Evolutionary conservation across 2,888 invertebrate species (phyloP).

Genomic region (Girardia tigrina): DNA sequence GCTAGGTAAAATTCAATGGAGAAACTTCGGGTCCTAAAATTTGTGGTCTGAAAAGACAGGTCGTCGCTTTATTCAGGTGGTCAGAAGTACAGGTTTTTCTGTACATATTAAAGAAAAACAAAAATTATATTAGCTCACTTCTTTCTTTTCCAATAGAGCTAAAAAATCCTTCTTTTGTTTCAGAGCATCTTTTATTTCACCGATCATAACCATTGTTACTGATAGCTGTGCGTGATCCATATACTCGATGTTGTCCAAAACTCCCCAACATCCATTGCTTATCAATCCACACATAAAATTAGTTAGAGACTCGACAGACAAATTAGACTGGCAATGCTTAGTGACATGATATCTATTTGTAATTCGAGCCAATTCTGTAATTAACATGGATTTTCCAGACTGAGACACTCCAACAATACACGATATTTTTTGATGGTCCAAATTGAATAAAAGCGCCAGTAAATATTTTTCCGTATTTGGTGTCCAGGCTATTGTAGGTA

Average conservation of each 20-base stretch:
- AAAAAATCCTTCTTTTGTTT: neutral
- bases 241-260: constrained; percentile 46
- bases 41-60: no score
- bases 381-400: constrained; percentile 48
- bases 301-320: constrained; percentile 20
- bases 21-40: no score
- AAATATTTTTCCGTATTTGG: constrained; percentile 48
- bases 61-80: no score
- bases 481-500: constrained; percentile 43
- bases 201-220: constrained; percentile 37
- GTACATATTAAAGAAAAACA: no score
- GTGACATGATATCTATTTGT: constrained; percentile 38
- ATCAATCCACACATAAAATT: constrained; percentile 37
- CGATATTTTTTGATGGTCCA: constrained; percentile 32
- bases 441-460: constrained; percentile 42
- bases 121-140: no score
- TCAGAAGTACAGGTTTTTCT: no score
- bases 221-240: constrained; percentile 42
- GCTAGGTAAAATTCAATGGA: no score
- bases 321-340: neutral
- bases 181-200: constrained; percentile 10
- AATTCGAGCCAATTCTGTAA: constrained; percentile 46
- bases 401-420: constrained; percentile 42
- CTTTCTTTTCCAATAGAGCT: neutral
- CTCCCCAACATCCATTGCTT: constrained; percentile 50